Base-by-base conservation (phyloP, 2,113 vertebrate genomes). In the Chrysochloris asiatica region DNA sequence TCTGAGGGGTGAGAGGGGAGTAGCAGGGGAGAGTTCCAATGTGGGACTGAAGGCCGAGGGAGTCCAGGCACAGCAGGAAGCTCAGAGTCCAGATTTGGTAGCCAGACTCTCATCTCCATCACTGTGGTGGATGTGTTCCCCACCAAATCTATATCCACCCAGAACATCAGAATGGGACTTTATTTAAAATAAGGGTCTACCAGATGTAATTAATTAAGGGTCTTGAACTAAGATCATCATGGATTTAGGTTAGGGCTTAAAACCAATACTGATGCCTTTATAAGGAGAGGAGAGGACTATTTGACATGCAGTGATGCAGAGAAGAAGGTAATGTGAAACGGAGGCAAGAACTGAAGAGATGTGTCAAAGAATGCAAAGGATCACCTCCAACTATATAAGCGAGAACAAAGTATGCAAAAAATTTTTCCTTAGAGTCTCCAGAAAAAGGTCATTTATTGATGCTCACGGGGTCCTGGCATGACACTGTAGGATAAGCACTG, bases 1-100 rank as follows among this genome's bases (percentile, higher is more conserved):
- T 56, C 50, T 45, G 16, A 36, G 24, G 19, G 9, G 48, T 5
- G 43, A 95, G 61, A 79, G 13, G 50, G 16, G 16, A 83, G 11
- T 2, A 19, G 47, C 38, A 50, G 81, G 50, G 19, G 16, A 28
- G 59, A 67, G 76, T 43, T 12, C 59, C 11, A 69, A 22, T 28
- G 30, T 4, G 2, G 9, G 36, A 17, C 14, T 65, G 11, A 45
- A 71, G 76, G 6, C 75, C 33, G 22, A 26, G 9, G 41, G 65
- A 59, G 54, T 61, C 2, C 0, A 0, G 0, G 30, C 14, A 2
- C 3, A 12, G 50, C 52, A 12, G 30, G 10, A 5, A 10, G 43
- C 24, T 84, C 11, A 17, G 63, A 61, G 14, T 19, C 2, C 0
- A 4, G 47, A 17, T 48, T 52, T 41, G 1, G 80, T 48, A 83